Base-by-base conservation (phyloP, 2,888 invertebrate species). In the Serripes groenlandicus region DNA sequence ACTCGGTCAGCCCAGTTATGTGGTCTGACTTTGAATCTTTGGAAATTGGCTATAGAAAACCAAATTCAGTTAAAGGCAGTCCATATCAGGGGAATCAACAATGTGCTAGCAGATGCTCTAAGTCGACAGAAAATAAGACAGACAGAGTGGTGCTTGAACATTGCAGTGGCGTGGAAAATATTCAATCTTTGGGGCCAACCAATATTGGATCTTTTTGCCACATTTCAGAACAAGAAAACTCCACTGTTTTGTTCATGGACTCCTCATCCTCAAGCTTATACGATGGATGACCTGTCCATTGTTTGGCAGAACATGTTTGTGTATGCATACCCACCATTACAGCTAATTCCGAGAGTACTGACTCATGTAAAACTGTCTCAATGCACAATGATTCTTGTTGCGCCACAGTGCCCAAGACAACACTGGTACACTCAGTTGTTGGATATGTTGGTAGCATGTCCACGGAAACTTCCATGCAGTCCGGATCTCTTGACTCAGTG, bases 71-170 rank as follows among this genome's bases (percentile, higher is more conserved):
- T 85, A 49, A 75, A 75, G 60, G 82, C 84, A 69, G 80, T 54
- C 11, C 83, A 85, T 69, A 78, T 85, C 9, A 18, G 23, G 68
- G 82, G 81, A n/a, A 60, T 37, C 18, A 52, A 75, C 52, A 87
- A 85, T 54, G 35, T 75, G 7, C 23, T 82, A 11, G 81, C 81
- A 15, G 84, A 87, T 54, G 37, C 34, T 15, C 66, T 79, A 42
- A 81, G 81, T 23, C 18, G 83, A 9, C 30, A 58, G 4, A 75
- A 30, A 32, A 52, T 83, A 0, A 21, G 49, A 18, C 78, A 70
- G 52, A 78, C 83, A 62, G 80, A 85, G 37, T 85, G 83, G 87
- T 71, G 64, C 15, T 42, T 85, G 32, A 69, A 78, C 80, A 70
- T n/a, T 26, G 28, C 56, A 74, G 66, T 74, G 35, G 72, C 74